Evolutionary conservation across 2,113 vertebrate species (phyloP), one percentile per base, ranked within the genome.

Genomic region (Boleophthalmus pectinirostris): DNA sequence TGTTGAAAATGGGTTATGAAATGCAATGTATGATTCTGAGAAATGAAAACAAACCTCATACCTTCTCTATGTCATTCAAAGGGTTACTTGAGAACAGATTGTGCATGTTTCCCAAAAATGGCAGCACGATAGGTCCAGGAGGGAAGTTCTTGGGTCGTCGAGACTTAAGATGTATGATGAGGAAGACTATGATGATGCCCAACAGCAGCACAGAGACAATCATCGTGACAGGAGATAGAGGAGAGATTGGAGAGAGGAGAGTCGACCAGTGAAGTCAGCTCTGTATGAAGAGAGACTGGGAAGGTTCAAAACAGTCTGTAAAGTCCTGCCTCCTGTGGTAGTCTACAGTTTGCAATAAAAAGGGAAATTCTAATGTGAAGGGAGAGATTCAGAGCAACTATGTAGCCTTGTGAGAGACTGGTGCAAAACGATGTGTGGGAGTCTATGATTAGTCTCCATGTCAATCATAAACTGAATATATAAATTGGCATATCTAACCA

Each of bases 11-110:
- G n/a, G n/a, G n/a, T n/a, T n/a, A n/a, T n/a, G n/a, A n/a, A n/a
- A n/a, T n/a, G n/a, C n/a, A n/a, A n/a, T n/a, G n/a, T n/a, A n/a
- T n/a, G n/a, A n/a, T n/a, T n/a, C n/a, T n/a, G n/a, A n/a, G n/a
- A n/a, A n/a, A n/a, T n/a, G n/a, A n/a, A n/a, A n/a, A n/a, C n/a
- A n/a, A n/a, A n/a, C n/a, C 8, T n/a, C 56, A 25, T 14, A 58
- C 56, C 56, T 58, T 58, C 23, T 58, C 56, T 23, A 58, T 58
- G 56, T 58, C 56, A 15, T 33, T 33, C 58, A 61, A 25, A 33
- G 58, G 58, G 58, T 61, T 61, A 25, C 24, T 25, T 14, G 58
- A 25, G 25, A 25, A 33, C 24, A 61, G 33, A 61, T 61, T 33
- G 24, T 29, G 58, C 58, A 61, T 29, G 15, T 61, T 61, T 33